A percentile compares a stretch with the other conserved stretches of the same genome.
Conservation (phyloP, 2,888 invertebrate species). For the Amphimallon solstitiale region DNA sequence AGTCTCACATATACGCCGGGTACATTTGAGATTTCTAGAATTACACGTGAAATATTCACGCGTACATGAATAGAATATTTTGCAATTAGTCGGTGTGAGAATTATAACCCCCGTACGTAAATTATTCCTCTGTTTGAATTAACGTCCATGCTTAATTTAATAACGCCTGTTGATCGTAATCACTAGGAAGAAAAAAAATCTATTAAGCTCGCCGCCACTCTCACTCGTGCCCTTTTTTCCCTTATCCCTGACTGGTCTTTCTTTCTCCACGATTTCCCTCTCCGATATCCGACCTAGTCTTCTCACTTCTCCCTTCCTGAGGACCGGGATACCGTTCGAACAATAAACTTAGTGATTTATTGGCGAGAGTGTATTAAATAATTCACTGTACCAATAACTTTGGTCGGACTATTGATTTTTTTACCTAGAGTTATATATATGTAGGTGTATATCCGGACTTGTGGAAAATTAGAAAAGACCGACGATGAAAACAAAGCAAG, state of each 20-base stretch:
- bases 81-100: slow-evolving; percentile 23
- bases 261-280: neutral
- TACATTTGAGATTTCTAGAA: slow-evolving; percentile 17
- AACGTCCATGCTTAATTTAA: slow-evolving; percentile 9
- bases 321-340: neutral
- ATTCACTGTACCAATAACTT: slow-evolving; percentile 36
- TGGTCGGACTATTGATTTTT: slow-evolving; percentile 31
- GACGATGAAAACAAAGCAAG: neutral
- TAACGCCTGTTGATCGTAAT: slow-evolving; percentile 31
- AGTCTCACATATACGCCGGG: slow-evolving; percentile 2
- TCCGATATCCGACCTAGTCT: neutral
- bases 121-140: slow-evolving; percentile 7
- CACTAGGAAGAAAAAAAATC: slow-evolving; percentile 11
- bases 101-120: slow-evolving; percentile 11
- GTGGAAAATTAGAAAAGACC: neutral
- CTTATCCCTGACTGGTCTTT: neutral
- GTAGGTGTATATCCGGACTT: neutral
- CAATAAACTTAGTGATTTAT: slow-evolving; percentile 39
- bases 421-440: neutral
- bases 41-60: slow-evolving; percentile 31
- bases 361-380: slow-evolving; percentile 37
- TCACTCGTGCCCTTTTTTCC: neutral
- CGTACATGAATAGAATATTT: slow-evolving; percentile 35
- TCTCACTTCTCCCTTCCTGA: neutral
- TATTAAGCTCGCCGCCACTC: slow-evolving; percentile 7